Conservation (phyloP, 2,113 vertebrate species). For the Siphamia tubifer region DNA sequence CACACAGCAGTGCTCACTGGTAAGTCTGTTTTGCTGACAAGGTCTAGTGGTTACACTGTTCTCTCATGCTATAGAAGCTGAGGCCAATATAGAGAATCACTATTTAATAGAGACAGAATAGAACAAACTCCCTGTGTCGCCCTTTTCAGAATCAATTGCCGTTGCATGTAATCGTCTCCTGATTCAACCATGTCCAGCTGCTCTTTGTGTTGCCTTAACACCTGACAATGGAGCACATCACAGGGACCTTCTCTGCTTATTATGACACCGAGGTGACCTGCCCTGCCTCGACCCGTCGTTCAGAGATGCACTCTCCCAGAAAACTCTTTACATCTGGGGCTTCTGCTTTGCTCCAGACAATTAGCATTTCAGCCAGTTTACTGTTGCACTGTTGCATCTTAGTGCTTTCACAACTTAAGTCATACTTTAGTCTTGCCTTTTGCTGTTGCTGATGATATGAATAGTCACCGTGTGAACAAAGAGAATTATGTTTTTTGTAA, state of each 20-base stretch:
- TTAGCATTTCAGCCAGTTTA: slow-evolving; percentile 14
- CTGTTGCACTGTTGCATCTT: slow-evolving; percentile 16
- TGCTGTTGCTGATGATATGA: not conserved
- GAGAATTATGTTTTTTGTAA: not conserved
- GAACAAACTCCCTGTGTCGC: slow-evolving; percentile 54
- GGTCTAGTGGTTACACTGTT: slow-evolving; percentile 64
- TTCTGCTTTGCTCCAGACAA: slow-evolving; percentile 27
- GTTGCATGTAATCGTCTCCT: slow-evolving; percentile 78
- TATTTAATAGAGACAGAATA: slow-evolving; percentile 35
- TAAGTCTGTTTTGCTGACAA: slow-evolving; percentile 52
- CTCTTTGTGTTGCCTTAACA: slow-evolving; percentile 66
- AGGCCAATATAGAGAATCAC: slow-evolving; percentile 34
- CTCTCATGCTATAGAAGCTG: slow-evolving; percentile 33
- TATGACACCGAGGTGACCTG: slow-evolving; percentile 49
- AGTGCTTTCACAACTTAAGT: not conserved
- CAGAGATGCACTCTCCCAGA: slow-evolving; percentile 65
- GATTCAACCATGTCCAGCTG: slow-evolving; percentile 78
- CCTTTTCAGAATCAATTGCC: slow-evolving; percentile 76
- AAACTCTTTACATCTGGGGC: slow-evolving; percentile 51
- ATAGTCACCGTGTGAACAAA: not conserved
- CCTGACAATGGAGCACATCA: slow-evolving; percentile 73
- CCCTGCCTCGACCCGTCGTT: slow-evolving; percentile 35
- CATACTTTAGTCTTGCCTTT: not conserved
- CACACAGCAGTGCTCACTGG: slow-evolving; percentile 6
- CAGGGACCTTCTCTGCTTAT: slow-evolving; percentile 58